A percentile compares a stretch with the other conserved stretches of the same genome.
These are phyloP conservation scores for Hydrotaea diabolus DNA, from an alignment of 2,888 invertebrate genomes.

Conservation along the genomic window DNA sequence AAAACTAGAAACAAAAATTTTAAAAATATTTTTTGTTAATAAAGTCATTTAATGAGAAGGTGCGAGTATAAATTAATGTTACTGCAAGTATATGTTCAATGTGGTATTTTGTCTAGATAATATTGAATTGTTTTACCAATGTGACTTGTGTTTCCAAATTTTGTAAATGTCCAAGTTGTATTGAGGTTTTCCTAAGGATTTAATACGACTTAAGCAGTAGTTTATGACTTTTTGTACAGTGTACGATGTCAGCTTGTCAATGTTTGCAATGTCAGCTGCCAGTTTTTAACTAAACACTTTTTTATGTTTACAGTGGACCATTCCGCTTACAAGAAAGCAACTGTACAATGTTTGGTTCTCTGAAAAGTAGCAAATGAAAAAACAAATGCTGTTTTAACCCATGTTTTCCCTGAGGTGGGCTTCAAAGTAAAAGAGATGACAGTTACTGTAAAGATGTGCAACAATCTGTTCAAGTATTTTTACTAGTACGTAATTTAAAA, in stretches of 20 bases:
- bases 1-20: no score
- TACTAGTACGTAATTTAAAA: constrained; percentile 8
- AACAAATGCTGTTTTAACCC: constrained; percentile 30
- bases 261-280: constrained; percentile 13
- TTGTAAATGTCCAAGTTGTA: constrained; percentile 1
- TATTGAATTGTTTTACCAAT: no score
- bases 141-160: no score
- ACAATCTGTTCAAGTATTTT: neutral
- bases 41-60: no score
- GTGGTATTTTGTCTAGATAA: no score
- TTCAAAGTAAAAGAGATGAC: neutral
- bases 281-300: constrained; percentile 15
- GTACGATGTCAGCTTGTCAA: neutral
- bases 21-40: no score
- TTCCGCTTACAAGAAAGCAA: neutral
- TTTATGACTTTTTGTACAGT: constrained; percentile 17
- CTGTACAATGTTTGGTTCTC: constrained; percentile 10
- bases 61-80: no score
- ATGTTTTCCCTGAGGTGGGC: neutral
- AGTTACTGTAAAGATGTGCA: constrained; percentile 9
- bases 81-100: no score
- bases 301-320: constrained; percentile 3
- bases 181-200: constrained; percentile 2
- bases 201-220: constrained; percentile 3
- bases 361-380: constrained; percentile 45